Evolutionary conservation across 2,797 vertebrate genomes (phyloP).

Genomic region (Otolemur crassicaudatus): DNA sequence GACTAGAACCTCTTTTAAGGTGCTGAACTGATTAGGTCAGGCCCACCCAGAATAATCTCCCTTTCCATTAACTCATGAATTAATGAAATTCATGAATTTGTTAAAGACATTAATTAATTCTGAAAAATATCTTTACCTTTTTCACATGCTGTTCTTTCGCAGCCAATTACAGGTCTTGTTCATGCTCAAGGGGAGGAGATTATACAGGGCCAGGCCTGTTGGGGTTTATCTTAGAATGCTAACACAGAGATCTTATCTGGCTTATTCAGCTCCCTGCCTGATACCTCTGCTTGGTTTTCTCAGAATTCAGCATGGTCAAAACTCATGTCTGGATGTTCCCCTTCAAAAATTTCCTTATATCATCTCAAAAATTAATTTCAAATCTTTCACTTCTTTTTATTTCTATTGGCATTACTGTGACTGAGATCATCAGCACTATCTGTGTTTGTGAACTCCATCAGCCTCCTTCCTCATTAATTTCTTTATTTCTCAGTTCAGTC

Average conservation of each 20-base stretch:
- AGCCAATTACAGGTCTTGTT: neutral
- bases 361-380: neutral
- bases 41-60: neutral
- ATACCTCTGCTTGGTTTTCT: neutral
- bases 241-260: neutral
- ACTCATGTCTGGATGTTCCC: neutral
- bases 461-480: neutral
- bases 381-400: neutral
- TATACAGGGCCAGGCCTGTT: neutral
- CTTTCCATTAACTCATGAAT: neutral
- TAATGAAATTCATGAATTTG: neutral
- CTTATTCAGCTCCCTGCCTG: neutral
- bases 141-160: neutral
- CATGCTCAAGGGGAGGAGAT: neutral
- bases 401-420: neutral
- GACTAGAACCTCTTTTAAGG: neutral
- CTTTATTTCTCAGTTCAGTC: neutral
- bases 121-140: neutral
- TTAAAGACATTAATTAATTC: conserved; percentile 12
- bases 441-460: neutral
- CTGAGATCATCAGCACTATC: neutral
- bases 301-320: neutral
- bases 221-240: neutral
- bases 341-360: neutral
- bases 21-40: neutral